phyloP scores from a whole-genome alignment of 2,113 vertebrate species.

The Calypte anna region DNA sequence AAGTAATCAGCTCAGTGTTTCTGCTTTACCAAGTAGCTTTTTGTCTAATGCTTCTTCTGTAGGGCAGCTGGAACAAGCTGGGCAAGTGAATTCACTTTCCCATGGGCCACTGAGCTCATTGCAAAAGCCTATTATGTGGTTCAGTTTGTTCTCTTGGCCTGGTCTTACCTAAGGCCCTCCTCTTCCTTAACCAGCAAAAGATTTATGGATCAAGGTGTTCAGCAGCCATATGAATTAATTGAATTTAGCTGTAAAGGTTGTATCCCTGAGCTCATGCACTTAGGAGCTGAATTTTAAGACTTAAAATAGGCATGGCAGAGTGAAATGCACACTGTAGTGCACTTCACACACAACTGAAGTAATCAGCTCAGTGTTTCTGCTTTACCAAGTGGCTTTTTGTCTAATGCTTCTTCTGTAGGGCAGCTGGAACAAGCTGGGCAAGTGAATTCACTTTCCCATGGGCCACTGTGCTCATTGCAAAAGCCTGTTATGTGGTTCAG shows the following conservation, averaged over 20 bases:
- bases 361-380: accelerated
- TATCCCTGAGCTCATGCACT: too few relatives aligned
- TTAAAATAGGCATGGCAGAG: background rate
- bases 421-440: background rate
- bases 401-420: background rate
- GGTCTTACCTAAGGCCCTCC: background rate
- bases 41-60: background rate
- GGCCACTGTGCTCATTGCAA: background rate
- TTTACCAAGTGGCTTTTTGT: background rate
- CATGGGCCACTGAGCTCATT: background rate
- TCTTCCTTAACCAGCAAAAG: background rate
- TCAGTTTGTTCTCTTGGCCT: background rate
- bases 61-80: background rate
- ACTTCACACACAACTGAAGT: too few relatives aligned
- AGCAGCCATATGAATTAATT: too few relatives aligned
- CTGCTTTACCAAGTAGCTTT: background rate
- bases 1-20: accelerated
- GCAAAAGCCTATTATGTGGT: accelerated
- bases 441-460: background rate
- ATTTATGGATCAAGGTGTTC: background rate
- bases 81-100: background rate
- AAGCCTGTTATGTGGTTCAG: accelerated
- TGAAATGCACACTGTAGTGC: background rate
- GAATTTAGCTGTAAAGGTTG: too few relatives aligned
- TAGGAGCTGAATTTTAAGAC: too few relatives aligned